Percentiles rank a stretch among this genome's conserved stretches.
These are phyloP conservation scores for Criorhina ranunculi DNA, from an alignment of 2,888 invertebrate species.

Conservation along the genomic window DNA sequence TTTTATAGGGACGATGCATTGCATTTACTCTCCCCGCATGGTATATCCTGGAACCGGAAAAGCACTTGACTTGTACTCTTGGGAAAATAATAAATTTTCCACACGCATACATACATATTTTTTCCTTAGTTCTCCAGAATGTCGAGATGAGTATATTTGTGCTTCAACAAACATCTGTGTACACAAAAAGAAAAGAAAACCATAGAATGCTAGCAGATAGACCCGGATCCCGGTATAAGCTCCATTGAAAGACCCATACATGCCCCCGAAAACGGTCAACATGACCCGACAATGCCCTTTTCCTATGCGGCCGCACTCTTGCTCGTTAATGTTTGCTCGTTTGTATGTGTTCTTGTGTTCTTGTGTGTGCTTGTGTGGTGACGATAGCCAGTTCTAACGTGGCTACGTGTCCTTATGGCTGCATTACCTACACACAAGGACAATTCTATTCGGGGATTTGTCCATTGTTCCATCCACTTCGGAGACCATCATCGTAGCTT, in stretches of 20 bases:
- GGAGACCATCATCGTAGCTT: slow-evolving; percentile 33
- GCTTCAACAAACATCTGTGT: slow-evolving; percentile 22
- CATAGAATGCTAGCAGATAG: slow-evolving; percentile 55
- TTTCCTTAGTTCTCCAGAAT: not conserved
- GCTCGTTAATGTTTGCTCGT: not conserved
- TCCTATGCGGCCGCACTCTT: not conserved
- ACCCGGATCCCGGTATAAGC: slow-evolving; percentile 47
- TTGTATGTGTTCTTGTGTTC: too few relatives aligned
- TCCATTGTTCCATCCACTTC: slow-evolving; percentile 45
- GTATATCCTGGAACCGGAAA: slow-evolving; percentile 36
- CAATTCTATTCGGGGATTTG: slow-evolving; percentile 31
- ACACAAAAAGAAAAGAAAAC: slow-evolving; percentile 49
- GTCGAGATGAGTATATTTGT: not conserved
- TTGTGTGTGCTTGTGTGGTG: slow-evolving; percentile 50
- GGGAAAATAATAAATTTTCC: slow-evolving; percentile 71
- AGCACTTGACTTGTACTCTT: slow-evolving; percentile 70
- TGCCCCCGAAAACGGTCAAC: slow-evolving; percentile 48
- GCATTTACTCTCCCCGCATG: slow-evolving; percentile 26
- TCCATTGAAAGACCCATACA: slow-evolving; percentile 27
- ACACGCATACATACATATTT: slow-evolving; percentile 13
- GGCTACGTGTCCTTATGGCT: slow-evolving; percentile 44
- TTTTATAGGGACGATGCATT: not conserved
- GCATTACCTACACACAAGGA: slow-evolving; percentile 58
- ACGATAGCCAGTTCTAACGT: slow-evolving; percentile 34
- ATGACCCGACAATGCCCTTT: slow-evolving; percentile 42